Base-by-base conservation (phyloP, 2,113 vertebrate genomes). In the Diadophis punctatus region DNA sequence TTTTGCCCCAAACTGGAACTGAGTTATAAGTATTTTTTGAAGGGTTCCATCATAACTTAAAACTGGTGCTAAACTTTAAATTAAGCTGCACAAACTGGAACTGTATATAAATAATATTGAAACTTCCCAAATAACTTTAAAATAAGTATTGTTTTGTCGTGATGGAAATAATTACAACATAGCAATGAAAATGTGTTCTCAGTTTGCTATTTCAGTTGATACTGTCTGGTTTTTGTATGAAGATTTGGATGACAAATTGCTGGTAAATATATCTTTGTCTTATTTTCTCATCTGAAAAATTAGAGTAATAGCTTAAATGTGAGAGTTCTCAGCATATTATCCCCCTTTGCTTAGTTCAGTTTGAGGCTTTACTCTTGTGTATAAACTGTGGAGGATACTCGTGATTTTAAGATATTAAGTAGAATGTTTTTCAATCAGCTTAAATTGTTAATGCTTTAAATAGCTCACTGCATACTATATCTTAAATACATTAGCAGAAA, bases 221-320 rank as follows among this genome's bases (percentile, higher is more conserved):
- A 34, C 90, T 87, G 55, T 55, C 6, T 91, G 55, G 60, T 51
- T 91, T 48, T 55, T 87, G 56, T 87, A 48, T 20, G 55, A 46
- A 91, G 91, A 91, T 60, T 87, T 87, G 85, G 55, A 22, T 91
- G 30, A 63, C 16, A 27, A 49, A 30, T 63, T 87, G 85, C 55
- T n/a, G 60, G 30, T 30, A 43, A 87, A n/a, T 51, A 63, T 86
- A 63, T 86, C 43, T 87, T 46, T 46, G 46, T 46, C 55, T 87
- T 63, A 46, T 46, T 87, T 91, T 43, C 84, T 86, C 43, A 56
- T 91, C 84, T 91, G 85, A 58, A 86, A 91, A 86, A 91, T 60
- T 58, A 18, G 27, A 86, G 14, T 87, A 34, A 86, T 48, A 86
- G n/a, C 11, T 9, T 86, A n/a, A 34, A 48, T n/a, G 43, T 91